Base-by-base conservation (phyloP, 1,140 invertebrate genomes). In the Drosophila azteca region DNA sequence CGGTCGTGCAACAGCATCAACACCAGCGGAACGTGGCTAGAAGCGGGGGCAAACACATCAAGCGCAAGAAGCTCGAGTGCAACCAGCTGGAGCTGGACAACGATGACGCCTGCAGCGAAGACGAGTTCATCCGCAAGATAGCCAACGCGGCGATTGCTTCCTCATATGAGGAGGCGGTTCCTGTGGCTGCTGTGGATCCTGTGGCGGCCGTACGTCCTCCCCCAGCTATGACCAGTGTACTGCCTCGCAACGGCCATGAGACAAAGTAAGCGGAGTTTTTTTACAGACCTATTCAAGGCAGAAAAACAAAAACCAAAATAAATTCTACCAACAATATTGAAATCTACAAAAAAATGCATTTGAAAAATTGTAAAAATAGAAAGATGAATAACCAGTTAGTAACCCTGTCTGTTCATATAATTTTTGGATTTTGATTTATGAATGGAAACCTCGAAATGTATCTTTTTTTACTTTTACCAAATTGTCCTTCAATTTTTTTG, bases 51-150 rank as follows among this genome's bases (percentile, higher is more conserved):
- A 87, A 88, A 48, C 62, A 77, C 11, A 61, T 93, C 2, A 95
- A 95, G 84, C 92, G 94, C 54, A 93, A 92, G 63, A 94, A 94
- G 80, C 92, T 95, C 82, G 94, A 95, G 93, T 95, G 58, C 95
- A 94, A 76, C 46, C 95, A 95, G 24, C 70, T 91, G 24, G 84
- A 91, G 88, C 79, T 95, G 41, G 95, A 95, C 88, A 94, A 94
- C 54, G 95, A 95, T 72, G 94, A 95, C 73, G 94, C 94, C 29
- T 95, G 95, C 69, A 91, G 90, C 63, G 90, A 91, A 57, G 90
- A 91, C 61, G 90, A 90, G 58, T 91, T 91, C 17, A 91, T 91
- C 46, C 68, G 83, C 17, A 91, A 91, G 68, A 91, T 91, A 53
- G 81, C 90, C 49, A 91, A 66, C 13, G 53, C 81, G 2, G 82